phyloP scores from a whole-genome alignment of 2,113 vertebrate species.

The Lagopus leucura region DNA sequence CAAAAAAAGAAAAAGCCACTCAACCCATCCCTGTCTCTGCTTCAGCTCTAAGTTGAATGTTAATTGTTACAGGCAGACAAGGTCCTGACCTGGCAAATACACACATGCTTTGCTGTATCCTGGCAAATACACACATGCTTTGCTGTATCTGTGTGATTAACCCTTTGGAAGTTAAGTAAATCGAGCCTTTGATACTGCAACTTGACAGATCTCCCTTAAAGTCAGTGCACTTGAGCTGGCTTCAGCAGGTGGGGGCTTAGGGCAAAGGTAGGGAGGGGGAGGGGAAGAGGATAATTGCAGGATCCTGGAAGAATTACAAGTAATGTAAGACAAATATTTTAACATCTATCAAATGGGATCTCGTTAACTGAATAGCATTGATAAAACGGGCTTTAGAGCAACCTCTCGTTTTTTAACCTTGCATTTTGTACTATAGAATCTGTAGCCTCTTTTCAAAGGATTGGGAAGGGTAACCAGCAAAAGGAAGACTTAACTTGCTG shows the following conservation, averaged over 20 bases:
- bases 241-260: constrained; percentile 29
- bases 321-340: background rate
- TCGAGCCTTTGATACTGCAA: constrained; percentile 52
- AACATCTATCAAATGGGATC: background rate
- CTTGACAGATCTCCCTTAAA: constrained; percentile 57
- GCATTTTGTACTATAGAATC: background rate
- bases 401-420: background rate
- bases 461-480: background rate
- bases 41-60: constrained; percentile 20
- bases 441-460: background rate
- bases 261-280: background rate
- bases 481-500: background rate
- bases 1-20: background rate
- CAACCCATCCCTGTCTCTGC: background rate
- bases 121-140: constrained; percentile 49
- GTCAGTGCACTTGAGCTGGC: background rate
- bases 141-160: constrained; percentile 47
- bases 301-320: background rate
- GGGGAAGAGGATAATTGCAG: background rate
- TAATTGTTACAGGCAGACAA: constrained; percentile 51
- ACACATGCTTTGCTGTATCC: constrained; percentile 42
- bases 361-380: background rate
- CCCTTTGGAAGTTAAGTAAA: constrained; percentile 60
- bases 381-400: background rate
- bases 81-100: constrained; percentile 51